Evolutionary conservation across 2,888 invertebrate species (phyloP).

Genomic region (Oscheius sp.): DNA sequence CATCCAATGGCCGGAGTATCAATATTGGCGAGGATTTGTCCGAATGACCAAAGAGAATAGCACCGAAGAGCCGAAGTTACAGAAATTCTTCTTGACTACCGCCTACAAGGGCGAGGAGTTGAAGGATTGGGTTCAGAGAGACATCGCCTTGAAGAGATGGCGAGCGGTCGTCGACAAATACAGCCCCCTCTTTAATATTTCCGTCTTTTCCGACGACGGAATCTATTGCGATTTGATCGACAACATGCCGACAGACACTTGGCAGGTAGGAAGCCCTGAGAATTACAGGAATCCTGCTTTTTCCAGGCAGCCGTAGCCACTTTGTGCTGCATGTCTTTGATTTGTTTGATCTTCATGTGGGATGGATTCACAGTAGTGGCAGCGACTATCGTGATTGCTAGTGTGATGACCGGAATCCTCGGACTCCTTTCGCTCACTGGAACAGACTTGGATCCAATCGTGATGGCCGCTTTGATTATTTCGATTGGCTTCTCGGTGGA

Average conservation of each 20-base stretch:
- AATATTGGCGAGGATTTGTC: slow-evolving; percentile 60
- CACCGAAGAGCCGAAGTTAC: slow-evolving; percentile 27
- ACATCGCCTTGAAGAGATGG: slow-evolving; percentile 54
- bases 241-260: slow-evolving; percentile 65
- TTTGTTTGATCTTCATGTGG: slow-evolving; percentile 62
- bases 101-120: slow-evolving; percentile 55
- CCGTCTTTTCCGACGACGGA: slow-evolving; percentile 64
- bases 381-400: slow-evolving; percentile 44
- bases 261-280: slow-evolving; percentile 53
- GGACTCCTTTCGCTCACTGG: slow-evolving; percentile 57
- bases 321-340: slow-evolving; percentile 59
- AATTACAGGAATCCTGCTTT: neutral
- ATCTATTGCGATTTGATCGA: slow-evolving; percentile 65
- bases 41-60: slow-evolving; percentile 36
- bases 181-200: slow-evolving; percentile 56
- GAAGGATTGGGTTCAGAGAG: slow-evolving; percentile 54
- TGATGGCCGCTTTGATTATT: slow-evolving; percentile 62
- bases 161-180: slow-evolving; percentile 62
- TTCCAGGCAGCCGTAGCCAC: slow-evolving; percentile 56
- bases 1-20: slow-evolving; percentile 62
- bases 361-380: slow-evolving; percentile 58
- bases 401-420: slow-evolving; percentile 53
- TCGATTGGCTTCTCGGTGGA: slow-evolving; percentile 67
- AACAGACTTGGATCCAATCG: slow-evolving; percentile 62
- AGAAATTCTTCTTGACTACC: slow-evolving; percentile 59